Evolutionary conservation across 2,888 invertebrate species (phyloP), one percentile per base, ranked within the genome.

Genomic region (Tanypteryx hageni): DNA sequence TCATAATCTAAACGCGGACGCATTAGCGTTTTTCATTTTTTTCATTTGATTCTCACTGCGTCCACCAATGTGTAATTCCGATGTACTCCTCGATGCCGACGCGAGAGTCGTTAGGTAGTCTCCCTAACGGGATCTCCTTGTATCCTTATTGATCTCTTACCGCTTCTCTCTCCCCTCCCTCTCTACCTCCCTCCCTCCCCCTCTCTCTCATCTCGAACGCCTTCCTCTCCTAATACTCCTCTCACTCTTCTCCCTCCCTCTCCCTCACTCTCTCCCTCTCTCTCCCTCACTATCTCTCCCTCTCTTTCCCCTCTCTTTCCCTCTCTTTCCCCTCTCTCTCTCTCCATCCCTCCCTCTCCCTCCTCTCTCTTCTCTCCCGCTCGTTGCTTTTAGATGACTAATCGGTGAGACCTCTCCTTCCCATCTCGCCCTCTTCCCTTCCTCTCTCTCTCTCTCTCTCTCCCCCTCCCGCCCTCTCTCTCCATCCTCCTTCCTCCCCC

Each of bases 141-240:
- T 83, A 83, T 83, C 83, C 83, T 83, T 83, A 83, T 83, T 57
- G 83, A 83, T 83, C 83, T 57, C 83, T 83, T 18, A 8, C 83
- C 83, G 83, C 83, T 18, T 57, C 56, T 83, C 44, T 76, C 27
- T n/a, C 56, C 44, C 27, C 18, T 83, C 31, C 13, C 83, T 83
- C 56, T 83, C 83, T n/a, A 3, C n/a, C 56, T 82, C 81, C 44
- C n/a, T 7, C 44, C 44, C 81, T 22, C 82, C 2, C 44, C 7
- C 56, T 83, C 83, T 83, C 56, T 83, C 82, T 31, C 82, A 16
- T 16, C 31, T 82, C 11, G 44, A 57, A 18, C 31, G 83, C 56
- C 83, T 83, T 83, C 56, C 56, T 56, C 83, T 44, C 57, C 10
- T 83, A 57, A 44, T n/a, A 10, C 83, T 44, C 82, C 56, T 7